phyloP scores from a whole-genome alignment of 1,140 invertebrate species.

The Drosophila ananassae region DNA sequence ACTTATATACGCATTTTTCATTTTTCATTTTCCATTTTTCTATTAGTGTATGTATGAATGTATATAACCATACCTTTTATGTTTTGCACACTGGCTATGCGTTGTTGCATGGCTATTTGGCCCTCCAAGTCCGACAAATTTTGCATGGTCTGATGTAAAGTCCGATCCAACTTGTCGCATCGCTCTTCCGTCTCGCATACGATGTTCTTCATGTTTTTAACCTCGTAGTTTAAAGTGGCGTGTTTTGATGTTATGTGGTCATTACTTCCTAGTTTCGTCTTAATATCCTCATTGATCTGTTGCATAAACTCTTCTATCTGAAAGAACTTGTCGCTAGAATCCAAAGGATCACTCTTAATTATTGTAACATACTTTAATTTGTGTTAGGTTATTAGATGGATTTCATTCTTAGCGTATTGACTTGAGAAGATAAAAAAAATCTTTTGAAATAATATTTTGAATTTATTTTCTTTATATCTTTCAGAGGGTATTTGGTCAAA shows the following conservation, averaged over 20 bases:
- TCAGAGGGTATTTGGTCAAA: too few relatives aligned
- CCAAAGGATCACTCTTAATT: background rate
- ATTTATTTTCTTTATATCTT: too few relatives aligned
- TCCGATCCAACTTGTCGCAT: conserved; percentile 75
- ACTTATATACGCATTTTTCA: too few relatives aligned
- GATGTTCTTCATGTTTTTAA: conserved; percentile 81
- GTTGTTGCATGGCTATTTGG: conserved; percentile 76
- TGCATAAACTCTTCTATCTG: conserved; percentile 77
- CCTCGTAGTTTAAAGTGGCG: conserved; percentile 75
- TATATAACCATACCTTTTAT: conserved; percentile 50
- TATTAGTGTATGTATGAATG: too few relatives aligned
- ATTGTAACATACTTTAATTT: background rate
- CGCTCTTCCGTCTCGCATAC: conserved; percentile 82
- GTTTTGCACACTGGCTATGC: conserved; percentile 71
- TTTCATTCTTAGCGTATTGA: too few relatives aligned
- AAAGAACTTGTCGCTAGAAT: conserved; percentile 68
- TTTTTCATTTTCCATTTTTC: too few relatives aligned
- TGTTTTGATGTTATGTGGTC: conserved; percentile 65
- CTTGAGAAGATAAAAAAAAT: too few relatives aligned
- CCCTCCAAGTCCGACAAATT: conserved; percentile 71
- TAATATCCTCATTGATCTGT: conserved; percentile 69
- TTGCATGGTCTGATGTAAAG: conserved; percentile 72
- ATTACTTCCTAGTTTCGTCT: conserved; percentile 61
- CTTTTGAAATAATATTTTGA: too few relatives aligned
- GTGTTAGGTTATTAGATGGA: background rate